A percentile compares a stretch with the other conserved stretches of the same genome.
These are phyloP conservation scores for Pogoniulus pusillus DNA, from an alignment of 2,797 vertebrate genomes.

Conservation along the genomic window DNA sequence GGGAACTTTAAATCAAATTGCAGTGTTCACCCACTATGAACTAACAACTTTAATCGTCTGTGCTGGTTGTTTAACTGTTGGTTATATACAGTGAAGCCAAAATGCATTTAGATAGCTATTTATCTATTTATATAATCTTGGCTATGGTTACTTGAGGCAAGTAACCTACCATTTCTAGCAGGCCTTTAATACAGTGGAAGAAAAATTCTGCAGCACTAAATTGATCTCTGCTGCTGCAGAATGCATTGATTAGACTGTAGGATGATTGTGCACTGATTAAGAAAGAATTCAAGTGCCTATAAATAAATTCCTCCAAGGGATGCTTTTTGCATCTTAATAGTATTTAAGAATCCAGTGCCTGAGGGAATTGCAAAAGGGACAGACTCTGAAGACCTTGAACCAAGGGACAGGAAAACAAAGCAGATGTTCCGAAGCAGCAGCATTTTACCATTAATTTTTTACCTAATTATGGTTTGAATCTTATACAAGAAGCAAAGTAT, in stretches of 20 bases:
- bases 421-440: background rate
- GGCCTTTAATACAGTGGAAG: background rate
- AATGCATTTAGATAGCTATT: background rate
- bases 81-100: background rate
- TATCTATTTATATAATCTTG: conserved; percentile 5
- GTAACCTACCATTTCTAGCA: background rate
- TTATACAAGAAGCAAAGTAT: background rate
- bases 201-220: background rate
- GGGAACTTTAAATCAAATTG: background rate
- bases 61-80: background rate
- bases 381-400: background rate
- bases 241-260: conserved; percentile 12
- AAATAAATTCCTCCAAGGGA: conserved; percentile 14
- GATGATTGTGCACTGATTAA: conserved; percentile 5
- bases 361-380: background rate
- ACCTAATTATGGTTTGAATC: background rate
- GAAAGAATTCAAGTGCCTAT: conserved; percentile 13
- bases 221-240: background rate
- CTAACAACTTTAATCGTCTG: background rate
- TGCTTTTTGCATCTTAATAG: background rate
- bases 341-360: background rate
- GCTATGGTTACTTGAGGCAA: background rate
- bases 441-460: background rate
- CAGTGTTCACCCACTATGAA: background rate
- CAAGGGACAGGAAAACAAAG: background rate